Percentiles rank a stretch among this genome's conserved stretches.
Evolutionary conservation across 2,113 vertebrate species (phyloP).

Genomic region (Coturnix japonica): DNA sequence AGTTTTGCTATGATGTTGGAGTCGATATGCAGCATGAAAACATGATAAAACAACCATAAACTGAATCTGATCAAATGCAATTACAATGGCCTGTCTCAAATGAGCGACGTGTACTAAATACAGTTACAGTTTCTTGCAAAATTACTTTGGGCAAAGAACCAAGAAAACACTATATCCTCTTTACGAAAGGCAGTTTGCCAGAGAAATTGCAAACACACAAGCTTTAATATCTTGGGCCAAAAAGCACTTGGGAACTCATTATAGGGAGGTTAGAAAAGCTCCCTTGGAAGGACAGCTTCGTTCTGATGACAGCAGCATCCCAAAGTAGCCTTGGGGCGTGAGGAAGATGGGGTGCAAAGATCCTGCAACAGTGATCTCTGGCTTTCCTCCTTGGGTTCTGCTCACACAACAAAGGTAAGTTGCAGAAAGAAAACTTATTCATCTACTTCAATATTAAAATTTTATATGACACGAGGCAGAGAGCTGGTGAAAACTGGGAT

Average conservation of each 20-base stretch:
- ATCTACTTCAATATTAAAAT: conserved; percentile 5
- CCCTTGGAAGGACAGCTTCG: conserved; percentile 53
- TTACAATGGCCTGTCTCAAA: conserved; percentile 81
- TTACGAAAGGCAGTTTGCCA: conserved; percentile 81
- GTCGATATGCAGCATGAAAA: conserved; percentile 81
- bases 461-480: neutral
- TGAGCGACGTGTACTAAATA: conserved; percentile 81
- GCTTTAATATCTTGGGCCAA: conserved; percentile 81
- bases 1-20: conserved; percentile 81
- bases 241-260: conserved; percentile 85
- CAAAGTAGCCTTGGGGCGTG: neutral
- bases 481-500: neutral
- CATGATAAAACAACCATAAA: conserved; percentile 83
- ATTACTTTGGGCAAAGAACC: conserved; percentile 84
- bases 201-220: conserved; percentile 80
- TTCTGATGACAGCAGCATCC: conserved; percentile 19
- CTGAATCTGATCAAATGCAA: conserved; percentile 81
- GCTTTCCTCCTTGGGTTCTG: neutral
- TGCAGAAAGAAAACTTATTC: conserved; percentile 4
- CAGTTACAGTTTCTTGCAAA: conserved; percentile 80
- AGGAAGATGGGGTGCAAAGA: neutral
- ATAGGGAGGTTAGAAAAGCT: conserved; percentile 75
- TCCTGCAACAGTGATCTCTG: neutral
- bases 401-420: neutral
- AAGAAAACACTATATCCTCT: conserved; percentile 83